Evolutionary conservation across 2,888 invertebrate genomes (phyloP), one percentile per base, ranked within the genome.

Genomic region (Rotaria macrura): DNA sequence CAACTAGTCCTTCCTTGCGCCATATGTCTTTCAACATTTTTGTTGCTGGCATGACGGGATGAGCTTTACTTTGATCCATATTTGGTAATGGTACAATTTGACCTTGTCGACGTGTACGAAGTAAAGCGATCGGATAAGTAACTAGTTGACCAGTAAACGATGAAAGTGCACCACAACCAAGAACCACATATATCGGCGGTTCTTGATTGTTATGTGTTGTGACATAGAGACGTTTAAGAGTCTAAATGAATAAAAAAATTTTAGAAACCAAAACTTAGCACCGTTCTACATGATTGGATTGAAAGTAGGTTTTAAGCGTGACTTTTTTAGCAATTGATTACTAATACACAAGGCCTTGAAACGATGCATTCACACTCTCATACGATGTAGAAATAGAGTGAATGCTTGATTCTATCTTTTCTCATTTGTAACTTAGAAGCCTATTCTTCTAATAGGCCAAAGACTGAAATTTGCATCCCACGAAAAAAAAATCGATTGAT

Each of bases 1-100:
- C 99, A 12, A 93, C 91, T 40, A 95, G 88, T 17, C 99, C 99
- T 91, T 99, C 98, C 9, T 83, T 85, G 9, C 83, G 79, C 83
- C 83, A 85, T 10, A 86, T 86, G 5, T 55, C 52, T 54, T 72
- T 49, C 12, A 85, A 4, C 29, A 85, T 34, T 52, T 38, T 49
- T 34, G 6, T 29, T 20, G 29, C 20, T 34, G 65, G 65, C 14
- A 65, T 5, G 1, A 65, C 4, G 2, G 65, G 65, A 34, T 65
- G 65, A 34, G 65, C 65, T 65, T 65, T 65, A 17, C 12, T 34
- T 34, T 65, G 65, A 65, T 65, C 65, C 65, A 65, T 65, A 65
- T 34, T 29, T 34, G 65, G 65, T 20, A 83, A 47, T 54, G 85
- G 85, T 20, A 83, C 85, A 10, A 84, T 74, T 47, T 86, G 85